phyloP scores from a whole-genome alignment of 2,888 invertebrate species.

The Amblyjoppa proteus region DNA sequence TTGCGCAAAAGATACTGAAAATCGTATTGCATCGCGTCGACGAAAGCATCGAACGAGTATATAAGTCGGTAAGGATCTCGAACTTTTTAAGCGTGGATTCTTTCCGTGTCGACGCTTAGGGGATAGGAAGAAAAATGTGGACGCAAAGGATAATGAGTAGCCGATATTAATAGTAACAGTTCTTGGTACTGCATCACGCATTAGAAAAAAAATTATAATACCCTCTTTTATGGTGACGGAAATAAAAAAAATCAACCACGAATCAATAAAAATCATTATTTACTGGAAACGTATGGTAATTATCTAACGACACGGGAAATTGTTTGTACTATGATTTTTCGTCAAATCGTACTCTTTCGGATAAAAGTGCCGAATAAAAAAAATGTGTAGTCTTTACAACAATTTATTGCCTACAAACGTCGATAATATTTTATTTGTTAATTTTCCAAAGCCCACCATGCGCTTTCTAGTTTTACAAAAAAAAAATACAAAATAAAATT shows the following conservation, averaged over 20 bases:
- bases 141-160: neutral
- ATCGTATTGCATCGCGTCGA: conserved; percentile 47
- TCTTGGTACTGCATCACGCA: neutral
- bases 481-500: no score
- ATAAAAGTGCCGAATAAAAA: neutral
- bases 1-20: conserved; percentile 75
- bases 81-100: conserved; percentile 9
- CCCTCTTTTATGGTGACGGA: neutral
- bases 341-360: no score
- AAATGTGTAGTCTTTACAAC: no score
- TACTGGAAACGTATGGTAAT: no score
- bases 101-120: neutral
- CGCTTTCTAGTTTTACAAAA: no score
- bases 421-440: no score
- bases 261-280: no score
- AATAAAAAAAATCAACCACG: neutral
- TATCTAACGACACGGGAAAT: no score
- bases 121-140: neutral
- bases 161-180: no score
- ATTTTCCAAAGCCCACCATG: no score
- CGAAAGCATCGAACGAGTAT: conserved; percentile 27
- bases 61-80: neutral
- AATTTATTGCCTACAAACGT: no score
- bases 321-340: no score
- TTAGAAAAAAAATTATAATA: neutral